phyloP scores from a whole-genome alignment of 1,140 invertebrate genomes.

The Bombyx mandarina region DNA sequence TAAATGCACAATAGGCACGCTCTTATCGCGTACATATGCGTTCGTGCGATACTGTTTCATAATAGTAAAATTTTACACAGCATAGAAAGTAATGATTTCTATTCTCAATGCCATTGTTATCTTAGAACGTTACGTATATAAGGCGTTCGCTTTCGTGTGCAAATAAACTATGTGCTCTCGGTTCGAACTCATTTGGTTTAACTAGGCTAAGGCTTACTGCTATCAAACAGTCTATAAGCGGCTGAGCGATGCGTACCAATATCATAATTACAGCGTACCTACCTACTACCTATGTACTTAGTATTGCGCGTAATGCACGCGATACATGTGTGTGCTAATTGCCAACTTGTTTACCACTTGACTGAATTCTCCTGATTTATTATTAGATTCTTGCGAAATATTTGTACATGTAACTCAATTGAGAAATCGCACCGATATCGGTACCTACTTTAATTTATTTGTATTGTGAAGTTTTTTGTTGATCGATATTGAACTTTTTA shows the following conservation, averaged over 20 bases:
- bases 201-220: conserved; percentile 28
- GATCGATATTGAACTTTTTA: too few species aligned
- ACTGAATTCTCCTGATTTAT: too few species aligned
- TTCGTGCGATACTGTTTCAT: conserved; percentile 20
- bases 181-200: conserved; percentile 12
- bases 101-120: conserved; percentile 40
- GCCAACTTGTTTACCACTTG: too few species aligned
- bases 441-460: too few species aligned
- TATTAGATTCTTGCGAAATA: too few species aligned
- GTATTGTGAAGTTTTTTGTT: too few species aligned
- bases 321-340: too few species aligned
- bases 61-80: conserved; percentile 32
- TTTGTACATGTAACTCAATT: too few species aligned
- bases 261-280: conserved; percentile 1
- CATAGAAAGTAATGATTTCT: conserved; percentile 44
- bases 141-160: conserved; percentile 1
- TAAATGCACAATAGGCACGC: neutral
- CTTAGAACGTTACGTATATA: conserved; percentile 22
- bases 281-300: neutral
- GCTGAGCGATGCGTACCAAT: neutral
- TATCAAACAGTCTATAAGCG: conserved; percentile 9
- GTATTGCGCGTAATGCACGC: too few species aligned
- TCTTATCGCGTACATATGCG: conserved; percentile 21
- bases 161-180: conserved; percentile 7
- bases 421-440: too few species aligned